Conservation (phyloP, 2,888 invertebrate species). For the Chromoteleia sp. region DNA sequence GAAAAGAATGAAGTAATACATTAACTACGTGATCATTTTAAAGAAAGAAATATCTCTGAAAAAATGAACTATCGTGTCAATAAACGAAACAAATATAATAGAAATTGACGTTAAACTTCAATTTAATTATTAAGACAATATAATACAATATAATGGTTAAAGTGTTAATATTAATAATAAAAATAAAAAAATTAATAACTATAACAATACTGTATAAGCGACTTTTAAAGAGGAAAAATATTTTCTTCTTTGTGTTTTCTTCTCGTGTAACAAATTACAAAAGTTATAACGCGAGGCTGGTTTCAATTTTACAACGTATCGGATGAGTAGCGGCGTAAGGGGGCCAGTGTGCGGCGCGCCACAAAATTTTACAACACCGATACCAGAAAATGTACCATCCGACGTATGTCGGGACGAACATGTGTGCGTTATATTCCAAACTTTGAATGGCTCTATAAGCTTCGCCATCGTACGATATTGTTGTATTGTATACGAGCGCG, state of each 20-base stretch:
- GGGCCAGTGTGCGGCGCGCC: slow-evolving; percentile 34
- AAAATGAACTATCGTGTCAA: too few relatives aligned
- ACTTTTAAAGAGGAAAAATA: slow-evolving; percentile 9
- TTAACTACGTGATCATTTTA: too few relatives aligned
- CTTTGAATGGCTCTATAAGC: slow-evolving; percentile 52
- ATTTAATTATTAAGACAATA: too few relatives aligned
- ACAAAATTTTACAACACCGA: slow-evolving; percentile 62
- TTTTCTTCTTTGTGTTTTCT: slow-evolving; percentile 9
- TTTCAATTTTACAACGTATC: slow-evolving; percentile 47
- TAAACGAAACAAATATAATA: too few relatives aligned
- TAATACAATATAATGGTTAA: too few relatives aligned
- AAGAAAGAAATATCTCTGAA: too few relatives aligned
- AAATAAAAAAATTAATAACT: too few relatives aligned
- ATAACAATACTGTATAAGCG: too few relatives aligned
- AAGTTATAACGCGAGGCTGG: slow-evolving; percentile 33
- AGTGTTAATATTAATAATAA: too few relatives aligned
- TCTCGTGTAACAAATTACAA: slow-evolving; percentile 20
- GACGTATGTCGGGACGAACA: slow-evolving; percentile 52
- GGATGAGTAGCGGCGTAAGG: slow-evolving; percentile 29
- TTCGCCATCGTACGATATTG: slow-evolving; percentile 42
- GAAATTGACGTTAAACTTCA: too few relatives aligned
- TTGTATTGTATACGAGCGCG: slow-evolving; percentile 31
- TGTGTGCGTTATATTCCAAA: slow-evolving; percentile 57
- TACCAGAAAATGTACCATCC: slow-evolving; percentile 44
- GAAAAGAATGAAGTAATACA: too few relatives aligned